These are phyloP conservation scores for Toxostoma redivivum DNA, from an alignment of 2,113 vertebrate genomes.

Conservation along the genomic window DNA sequence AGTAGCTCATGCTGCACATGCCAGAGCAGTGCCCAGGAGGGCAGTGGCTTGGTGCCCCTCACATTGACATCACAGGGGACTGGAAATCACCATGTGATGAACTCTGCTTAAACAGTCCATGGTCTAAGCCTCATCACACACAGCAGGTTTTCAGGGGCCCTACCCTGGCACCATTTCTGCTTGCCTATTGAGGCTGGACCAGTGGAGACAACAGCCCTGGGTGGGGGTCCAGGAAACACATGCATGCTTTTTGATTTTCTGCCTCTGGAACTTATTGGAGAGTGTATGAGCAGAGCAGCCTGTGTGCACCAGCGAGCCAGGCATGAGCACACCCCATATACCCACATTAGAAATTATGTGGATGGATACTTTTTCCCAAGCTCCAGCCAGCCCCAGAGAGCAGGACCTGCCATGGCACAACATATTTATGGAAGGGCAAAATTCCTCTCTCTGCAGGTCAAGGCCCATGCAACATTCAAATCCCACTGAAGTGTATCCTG, in stretches of 20 bases:
- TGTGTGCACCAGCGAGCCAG: fast-evolving
- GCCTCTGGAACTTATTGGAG: neutral
- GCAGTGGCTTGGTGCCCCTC: neutral
- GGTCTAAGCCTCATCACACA: neutral
- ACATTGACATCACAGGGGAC: fast-evolving
- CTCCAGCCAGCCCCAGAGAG: neutral
- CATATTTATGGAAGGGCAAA: constrained; percentile 24
- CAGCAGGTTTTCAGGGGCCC: fast-evolving
- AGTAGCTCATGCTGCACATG: fast-evolving
- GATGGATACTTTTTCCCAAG: constrained; percentile 28
- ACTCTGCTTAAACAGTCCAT: neutral
- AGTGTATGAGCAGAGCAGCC: neutral
- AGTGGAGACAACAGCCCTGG: neutral
- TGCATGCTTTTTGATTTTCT: neutral
- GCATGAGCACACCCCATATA: neutral
- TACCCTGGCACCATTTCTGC: neutral
- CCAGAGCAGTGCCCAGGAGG: neutral
- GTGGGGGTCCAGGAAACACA: neutral
- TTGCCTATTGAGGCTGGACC: fast-evolving
- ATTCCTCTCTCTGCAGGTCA: constrained; percentile 2
- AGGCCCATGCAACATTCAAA: neutral
- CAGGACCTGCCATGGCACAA: neutral
- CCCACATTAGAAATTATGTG: neutral
- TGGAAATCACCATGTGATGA: neutral
- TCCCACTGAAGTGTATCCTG: neutral